Evolutionary conservation across 2,888 invertebrate species (phyloP).

Genomic region (Hermaeophaga mercurialis): DNA sequence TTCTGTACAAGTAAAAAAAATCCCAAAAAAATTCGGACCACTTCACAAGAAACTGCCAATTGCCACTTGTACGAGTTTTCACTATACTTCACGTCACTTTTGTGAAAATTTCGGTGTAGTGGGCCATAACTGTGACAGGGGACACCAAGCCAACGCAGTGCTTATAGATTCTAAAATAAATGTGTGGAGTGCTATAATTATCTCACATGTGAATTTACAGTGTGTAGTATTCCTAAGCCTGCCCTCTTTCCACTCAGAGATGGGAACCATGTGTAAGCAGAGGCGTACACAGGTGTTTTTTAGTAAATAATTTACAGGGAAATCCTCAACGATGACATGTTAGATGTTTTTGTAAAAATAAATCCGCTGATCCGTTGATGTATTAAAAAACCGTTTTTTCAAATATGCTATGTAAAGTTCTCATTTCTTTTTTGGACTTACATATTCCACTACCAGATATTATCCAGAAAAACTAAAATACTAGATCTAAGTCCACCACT

Average conservation of each 20-base stretch:
- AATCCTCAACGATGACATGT: too few relatives aligned
- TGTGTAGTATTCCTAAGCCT: constrained; percentile 30
- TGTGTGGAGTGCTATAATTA: constrained; percentile 19
- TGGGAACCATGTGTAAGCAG: constrained; percentile 34
- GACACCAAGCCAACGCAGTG: constrained; percentile 13
- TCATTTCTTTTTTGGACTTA: too few relatives aligned
- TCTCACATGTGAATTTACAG: constrained; percentile 18
- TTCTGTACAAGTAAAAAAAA: not conserved
- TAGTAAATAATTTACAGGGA: too few relatives aligned
- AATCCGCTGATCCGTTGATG: too few relatives aligned
- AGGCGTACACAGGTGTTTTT: constrained; percentile 30
- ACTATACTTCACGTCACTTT: constrained; percentile 1
- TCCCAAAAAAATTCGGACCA: not conserved
- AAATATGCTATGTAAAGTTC: too few relatives aligned
- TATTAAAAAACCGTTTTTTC: too few relatives aligned
- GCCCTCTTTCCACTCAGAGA: constrained; percentile 41
- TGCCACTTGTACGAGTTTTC: not conserved
- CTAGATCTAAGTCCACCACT: too few relatives aligned
- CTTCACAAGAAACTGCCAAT: not conserved
- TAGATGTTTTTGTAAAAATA: too few relatives aligned
- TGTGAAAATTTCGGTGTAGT: not conserved
- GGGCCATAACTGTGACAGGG: constrained; percentile 6
- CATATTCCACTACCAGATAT: too few relatives aligned
- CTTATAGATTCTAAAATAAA: constrained; percentile 16
- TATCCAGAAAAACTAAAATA: too few relatives aligned